Conservation (phyloP, 1,140 invertebrate species). For the Euura lappo region DNA sequence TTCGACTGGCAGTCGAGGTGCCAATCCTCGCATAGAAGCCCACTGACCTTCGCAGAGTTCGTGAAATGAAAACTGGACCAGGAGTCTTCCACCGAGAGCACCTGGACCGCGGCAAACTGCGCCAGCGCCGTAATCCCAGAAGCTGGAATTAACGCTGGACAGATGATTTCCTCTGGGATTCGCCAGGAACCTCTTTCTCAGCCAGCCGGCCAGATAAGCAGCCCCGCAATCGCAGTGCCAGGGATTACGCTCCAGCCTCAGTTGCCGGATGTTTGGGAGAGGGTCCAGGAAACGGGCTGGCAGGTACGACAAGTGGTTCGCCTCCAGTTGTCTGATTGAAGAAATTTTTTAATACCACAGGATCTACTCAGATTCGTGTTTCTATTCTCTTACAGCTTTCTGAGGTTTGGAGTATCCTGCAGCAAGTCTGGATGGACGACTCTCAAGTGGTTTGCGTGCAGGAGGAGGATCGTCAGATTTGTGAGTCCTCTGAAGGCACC, state of each 20-base stretch:
- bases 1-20: conserved; percentile 68
- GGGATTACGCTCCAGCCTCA: conserved; percentile 82
- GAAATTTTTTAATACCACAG: not conserved
- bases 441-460: conserved; percentile 68
- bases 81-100: conserved; percentile 69
- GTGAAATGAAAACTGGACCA: conserved; percentile 77
- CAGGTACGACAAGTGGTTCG: conserved; percentile 77
- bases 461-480: conserved; percentile 65
- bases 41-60: conserved; percentile 83
- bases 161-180: conserved; percentile 18
- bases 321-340: conserved; percentile 76
- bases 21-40: conserved; percentile 81
- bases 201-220: conserved; percentile 74
- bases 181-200: conserved; percentile 48
- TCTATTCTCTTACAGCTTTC: conserved; percentile 45
- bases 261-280: conserved; percentile 69
- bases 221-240: conserved; percentile 87
- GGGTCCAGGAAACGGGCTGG: conserved; percentile 74
- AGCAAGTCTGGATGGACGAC: conserved; percentile 61
- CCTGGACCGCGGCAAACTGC: conserved; percentile 78
- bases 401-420: conserved; percentile 47
- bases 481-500: conserved; percentile 63
- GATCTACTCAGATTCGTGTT: conserved; percentile 8
- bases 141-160: conserved; percentile 17
- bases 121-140: conserved; percentile 70